phyloP scores from a whole-genome alignment of 2,797 vertebrate species.

The Knipowitschia caucasica region DNA sequence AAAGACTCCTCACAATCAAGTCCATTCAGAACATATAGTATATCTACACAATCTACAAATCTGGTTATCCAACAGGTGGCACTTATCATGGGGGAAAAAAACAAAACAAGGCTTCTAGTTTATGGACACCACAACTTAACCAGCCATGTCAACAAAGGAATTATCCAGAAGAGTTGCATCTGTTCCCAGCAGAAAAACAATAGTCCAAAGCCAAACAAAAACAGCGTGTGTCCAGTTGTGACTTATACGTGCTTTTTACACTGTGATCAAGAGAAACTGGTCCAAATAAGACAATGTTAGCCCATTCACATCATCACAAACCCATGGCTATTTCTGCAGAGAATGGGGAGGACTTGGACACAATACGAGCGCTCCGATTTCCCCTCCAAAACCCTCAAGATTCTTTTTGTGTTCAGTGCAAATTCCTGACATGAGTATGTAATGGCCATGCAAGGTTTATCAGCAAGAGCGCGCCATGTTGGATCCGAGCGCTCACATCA shows the following conservation, averaged over 20 bases:
- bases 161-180: slow-evolving; percentile 18
- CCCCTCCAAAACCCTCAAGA: slow-evolving; percentile 10
- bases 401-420: slow-evolving; percentile 25
- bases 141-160: slow-evolving; percentile 44
- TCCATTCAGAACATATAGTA: too few relatives aligned
- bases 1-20: too few relatives aligned
- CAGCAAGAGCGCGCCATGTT: slow-evolving; percentile 70
- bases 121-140: slow-evolving; percentile 11
- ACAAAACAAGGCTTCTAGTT: slow-evolving; percentile 46
- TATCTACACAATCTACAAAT: too few relatives aligned
- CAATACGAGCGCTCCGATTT: neutral
- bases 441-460: slow-evolving; percentile 57
- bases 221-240: slow-evolving; percentile 26
- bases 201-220: slow-evolving; percentile 47
- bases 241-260: slow-evolving; percentile 48
- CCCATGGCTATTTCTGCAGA: slow-evolving; percentile 25
- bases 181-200: slow-evolving; percentile 39
- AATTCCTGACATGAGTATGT: slow-evolving; percentile 66
- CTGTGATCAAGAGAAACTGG: slow-evolving; percentile 44
- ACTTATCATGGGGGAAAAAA: too few relatives aligned
- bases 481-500: slow-evolving; percentile 65
- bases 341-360: slow-evolving; percentile 27
- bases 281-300: slow-evolving; percentile 38
- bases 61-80: slow-evolving; percentile 38
- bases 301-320: neutral